A percentile compares a stretch with the other conserved stretches of the same genome.
Conservation (phyloP, 2,113 vertebrate genomes). For the Vidua chalybeata region DNA sequence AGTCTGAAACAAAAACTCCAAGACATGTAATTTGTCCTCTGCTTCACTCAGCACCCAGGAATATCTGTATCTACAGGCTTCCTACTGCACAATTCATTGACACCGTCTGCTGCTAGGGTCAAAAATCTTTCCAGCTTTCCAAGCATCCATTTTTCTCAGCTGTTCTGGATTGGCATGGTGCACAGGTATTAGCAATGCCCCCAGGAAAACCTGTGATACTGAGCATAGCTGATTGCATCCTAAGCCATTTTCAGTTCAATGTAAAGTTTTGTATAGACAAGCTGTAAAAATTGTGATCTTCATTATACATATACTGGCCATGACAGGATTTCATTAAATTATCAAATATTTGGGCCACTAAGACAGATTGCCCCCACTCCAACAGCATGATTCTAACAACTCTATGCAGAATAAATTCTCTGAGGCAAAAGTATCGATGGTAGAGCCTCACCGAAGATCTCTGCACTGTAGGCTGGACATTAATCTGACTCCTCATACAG, state of each 20-base stretch:
- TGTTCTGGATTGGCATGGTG: not conserved
- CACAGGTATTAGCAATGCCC: not conserved
- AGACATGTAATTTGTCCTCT: not conserved
- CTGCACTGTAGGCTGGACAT: not conserved
- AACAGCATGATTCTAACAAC: not conserved
- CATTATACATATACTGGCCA: not conserved
- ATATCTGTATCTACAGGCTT: not conserved
- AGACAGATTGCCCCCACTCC: not conserved
- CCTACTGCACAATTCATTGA: not conserved
- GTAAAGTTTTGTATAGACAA: not conserved
- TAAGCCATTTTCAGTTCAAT: not conserved
- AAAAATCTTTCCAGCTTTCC: not conserved
- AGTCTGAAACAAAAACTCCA: not conserved
- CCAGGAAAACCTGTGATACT: not conserved
- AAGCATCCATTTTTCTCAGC: not conserved
- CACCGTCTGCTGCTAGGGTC: rapidly evolving
- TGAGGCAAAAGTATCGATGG: not conserved
- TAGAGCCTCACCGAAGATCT: not conserved
- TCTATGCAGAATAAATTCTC: not conserved
- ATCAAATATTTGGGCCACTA: not conserved
- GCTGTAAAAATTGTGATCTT: not conserved
- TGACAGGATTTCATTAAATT: not conserved
- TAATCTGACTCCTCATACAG: not conserved
- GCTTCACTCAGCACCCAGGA: not conserved
- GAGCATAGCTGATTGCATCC: not conserved